phyloP scores from a whole-genome alignment of 1,140 invertebrate genomes.

The Meloidogyne floridensis region DNA sequence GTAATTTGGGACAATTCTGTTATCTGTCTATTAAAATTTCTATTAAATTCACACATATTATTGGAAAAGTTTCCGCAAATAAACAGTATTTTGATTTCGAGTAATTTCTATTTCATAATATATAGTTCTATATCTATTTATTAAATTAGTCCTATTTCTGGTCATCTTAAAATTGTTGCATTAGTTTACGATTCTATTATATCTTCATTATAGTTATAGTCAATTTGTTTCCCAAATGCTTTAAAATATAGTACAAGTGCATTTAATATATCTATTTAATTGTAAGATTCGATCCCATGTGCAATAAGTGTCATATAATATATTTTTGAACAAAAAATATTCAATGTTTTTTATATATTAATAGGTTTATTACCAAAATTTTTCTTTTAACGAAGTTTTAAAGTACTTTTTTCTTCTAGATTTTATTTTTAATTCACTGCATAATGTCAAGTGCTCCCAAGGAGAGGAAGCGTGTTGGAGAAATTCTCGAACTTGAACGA shows the following conservation, averaged over 20 bases:
- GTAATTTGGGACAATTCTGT: no score
- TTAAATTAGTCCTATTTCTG: neutral
- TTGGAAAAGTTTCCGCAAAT: neutral
- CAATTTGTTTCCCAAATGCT: no score
- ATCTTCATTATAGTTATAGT: no score
- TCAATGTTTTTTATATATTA: neutral
- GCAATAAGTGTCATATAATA: no score
- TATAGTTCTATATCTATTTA: neutral
- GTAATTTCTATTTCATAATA: neutral
- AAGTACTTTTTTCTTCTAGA: neutral
- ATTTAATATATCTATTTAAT: no score
- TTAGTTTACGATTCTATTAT: neutral
- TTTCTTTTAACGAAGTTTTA: neutral
- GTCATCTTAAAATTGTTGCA: neutral
- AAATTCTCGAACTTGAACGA: constrained; percentile 56
- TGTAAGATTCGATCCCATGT: no score
- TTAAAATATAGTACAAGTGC: no score
- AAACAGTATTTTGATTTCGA: neutral
- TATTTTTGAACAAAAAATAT: no score
- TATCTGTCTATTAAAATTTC: no score
- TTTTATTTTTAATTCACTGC: neutral
- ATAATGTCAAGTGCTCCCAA: constrained; percentile 32
- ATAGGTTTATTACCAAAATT: neutral
- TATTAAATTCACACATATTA: no score
- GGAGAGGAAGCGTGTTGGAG: constrained; percentile 61